Base-by-base conservation (phyloP, 2,888 invertebrate species). In the Rhaphigaster nebulosa region DNA sequence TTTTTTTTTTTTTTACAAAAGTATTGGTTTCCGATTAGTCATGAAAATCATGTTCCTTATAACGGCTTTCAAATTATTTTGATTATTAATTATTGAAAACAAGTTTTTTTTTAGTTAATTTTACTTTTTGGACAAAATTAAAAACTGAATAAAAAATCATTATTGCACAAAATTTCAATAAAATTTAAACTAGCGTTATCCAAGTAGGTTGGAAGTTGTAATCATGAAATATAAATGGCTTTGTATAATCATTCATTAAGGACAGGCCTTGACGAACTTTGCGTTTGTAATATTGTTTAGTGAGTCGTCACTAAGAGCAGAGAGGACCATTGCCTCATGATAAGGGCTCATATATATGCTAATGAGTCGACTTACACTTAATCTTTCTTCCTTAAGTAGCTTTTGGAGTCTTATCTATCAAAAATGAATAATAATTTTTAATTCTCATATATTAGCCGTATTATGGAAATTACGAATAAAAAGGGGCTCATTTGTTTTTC, bases 361-460 rank as follows among this genome's bases (percentile, higher is more conserved):
- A 84, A 84, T 84, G 26, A 84, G n/a, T 1, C 45, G n/a, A 84
- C 45, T 50, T 50, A 50, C 41, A 84, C 84, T 84, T 84, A 84
- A 45, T 41, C 45, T 84, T 84, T 84, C 84, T 84, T 45, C 84
- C 84, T 84, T 84, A 84, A 84, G 84, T 84, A 84, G 84, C 84
- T 50, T 41, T 84, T n/a, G n/a, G 45, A n/a, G 41, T 84, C 84
- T 84, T 84, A 84, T 84, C 84, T 84, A 84, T 84, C 84, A 84
- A 45, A 84, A 84, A 84, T 84, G 84, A 84, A 84, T 84, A 84
- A 50, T 84, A 84, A 84, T 84, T 84, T 84, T 84, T 45, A 50
- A 84, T 50, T 84, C 84, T 34, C 84, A 41, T 50, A 45, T 45
- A 84, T 26, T 41, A 76, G 45, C 84, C 26, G 26, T n/a, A 84